Conservation (phyloP, 2,888 invertebrate species). For the Spialia ferax region DNA sequence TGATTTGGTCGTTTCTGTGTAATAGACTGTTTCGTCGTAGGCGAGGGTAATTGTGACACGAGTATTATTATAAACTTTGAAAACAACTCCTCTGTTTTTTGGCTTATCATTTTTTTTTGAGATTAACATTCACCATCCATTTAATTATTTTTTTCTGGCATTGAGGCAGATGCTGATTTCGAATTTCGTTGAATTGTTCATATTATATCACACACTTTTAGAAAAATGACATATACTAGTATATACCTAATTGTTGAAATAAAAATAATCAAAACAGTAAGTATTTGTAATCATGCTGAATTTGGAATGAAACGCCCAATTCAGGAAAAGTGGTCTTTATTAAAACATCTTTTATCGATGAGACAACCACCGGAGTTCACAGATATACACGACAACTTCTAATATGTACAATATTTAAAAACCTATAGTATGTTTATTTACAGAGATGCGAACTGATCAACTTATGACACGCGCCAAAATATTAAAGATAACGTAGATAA, state of each 20-base stretch:
- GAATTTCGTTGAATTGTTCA: no score
- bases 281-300: not conserved
- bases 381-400: slow-evolving; percentile 67
- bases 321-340: slow-evolving; percentile 77
- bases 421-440: slow-evolving; percentile 53
- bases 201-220: no score
- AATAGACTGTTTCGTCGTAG: not conserved
- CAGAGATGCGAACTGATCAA: slow-evolving; percentile 41
- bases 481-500: slow-evolving; percentile 23
- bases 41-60: no score
- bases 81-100: no score
- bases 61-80: no score
- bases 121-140: no score
- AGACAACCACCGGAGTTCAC: slow-evolving; percentile 63
- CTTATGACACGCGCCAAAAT: slow-evolving; percentile 43
- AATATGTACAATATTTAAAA: slow-evolving; percentile 66
- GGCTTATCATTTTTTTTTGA: no score
- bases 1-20: slow-evolving; percentile 14
- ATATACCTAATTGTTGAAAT: no score
- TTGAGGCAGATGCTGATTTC: no score
- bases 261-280: no score
- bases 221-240: no score
- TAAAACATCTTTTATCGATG: slow-evolving; percentile 68
- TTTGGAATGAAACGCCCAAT: slow-evolving; percentile 51
- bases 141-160: no score